Evolutionary conservation across 2,113 vertebrate species (phyloP), one percentile per base, ranked within the genome.

Genomic region (Tursiops truncatus): DNA sequence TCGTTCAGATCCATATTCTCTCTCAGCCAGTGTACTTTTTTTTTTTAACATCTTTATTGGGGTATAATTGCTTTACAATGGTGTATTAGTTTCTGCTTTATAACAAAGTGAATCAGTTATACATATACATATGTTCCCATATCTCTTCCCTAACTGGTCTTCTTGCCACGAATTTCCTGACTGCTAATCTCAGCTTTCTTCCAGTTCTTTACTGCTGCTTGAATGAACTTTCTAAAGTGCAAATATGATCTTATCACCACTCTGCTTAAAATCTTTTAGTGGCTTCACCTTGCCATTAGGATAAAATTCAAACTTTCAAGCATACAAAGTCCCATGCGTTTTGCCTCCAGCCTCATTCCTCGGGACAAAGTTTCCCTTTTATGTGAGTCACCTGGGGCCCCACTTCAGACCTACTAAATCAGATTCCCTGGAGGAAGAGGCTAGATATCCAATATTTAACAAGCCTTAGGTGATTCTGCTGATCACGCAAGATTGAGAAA

Each of bases 191-290:
- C 33, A 21, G 14, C 65, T 89, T 77, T 63, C 74, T 86, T 89
- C 23, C 33, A 73, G 7, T 33, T 81, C 38, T 80, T 94, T 38
- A 58, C 44, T 84, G 25, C 20, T 79, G 14, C 53, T 63, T 56
- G 26, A 74, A 44, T 33, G 80, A 82, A 92, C 65, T 94, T 84
- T 95, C 53, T 90, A 94, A 95, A 96, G 96, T 74, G 44, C 21
- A 95, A 77, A 89, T 73, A 71, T 89, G 36, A 76, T 67, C 44
- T 92, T 91, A 44, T 36, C 44, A 70, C 33, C 21, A n/a, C 26
- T 74, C 26, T 58, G 44, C 74, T 91, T 85, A 83, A 86, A 89
- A 83, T 41, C 28, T 65, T 58, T 62, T 62, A 70, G 38, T 21
- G 77, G 53, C n/a, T 70, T 38, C 80, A 74, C 63, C 53, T 73